Percentiles rank a stretch among this genome's conserved stretches.
Conservation (phyloP, 2,113 vertebrate species). For the Phylloscopus trochilus region DNA sequence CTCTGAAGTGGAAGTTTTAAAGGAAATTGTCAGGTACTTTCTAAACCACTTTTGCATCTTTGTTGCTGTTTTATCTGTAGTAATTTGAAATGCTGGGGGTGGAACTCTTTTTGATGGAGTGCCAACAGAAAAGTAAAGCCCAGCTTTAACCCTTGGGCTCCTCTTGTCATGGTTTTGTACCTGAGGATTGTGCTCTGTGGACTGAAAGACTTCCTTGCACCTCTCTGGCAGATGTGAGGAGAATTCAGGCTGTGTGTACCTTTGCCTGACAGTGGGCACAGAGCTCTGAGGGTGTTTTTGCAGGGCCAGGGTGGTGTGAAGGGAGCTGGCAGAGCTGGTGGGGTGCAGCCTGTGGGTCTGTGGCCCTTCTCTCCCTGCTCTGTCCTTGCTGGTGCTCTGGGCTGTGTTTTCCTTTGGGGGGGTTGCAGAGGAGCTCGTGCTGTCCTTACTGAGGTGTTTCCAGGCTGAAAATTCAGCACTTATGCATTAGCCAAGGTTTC, state of each 20-base stretch:
- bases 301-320: neutral
- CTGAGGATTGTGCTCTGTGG: neutral
- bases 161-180: neutral
- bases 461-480: neutral
- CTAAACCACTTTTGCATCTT: slow-evolving; percentile 21
- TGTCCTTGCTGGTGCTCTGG: neutral
- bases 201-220: neutral
- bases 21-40: slow-evolving; percentile 19
- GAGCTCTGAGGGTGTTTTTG: neutral
- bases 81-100: slow-evolving; percentile 2
- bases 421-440: neutral
- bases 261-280: neutral
- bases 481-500: neutral
- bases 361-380: fast-evolving
- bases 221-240: neutral
- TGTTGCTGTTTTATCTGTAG: neutral
- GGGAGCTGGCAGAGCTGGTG: neutral
- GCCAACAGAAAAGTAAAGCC: neutral
- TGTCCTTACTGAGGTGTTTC: neutral
- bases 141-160: neutral
- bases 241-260: neutral
- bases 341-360: fast-evolving
- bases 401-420: neutral
- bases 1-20: slow-evolving; percentile 23
- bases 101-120: neutral